Evolutionary conservation across 1,140 invertebrate genomes (phyloP).

Genomic region (Meloidogyne exigua): DNA sequence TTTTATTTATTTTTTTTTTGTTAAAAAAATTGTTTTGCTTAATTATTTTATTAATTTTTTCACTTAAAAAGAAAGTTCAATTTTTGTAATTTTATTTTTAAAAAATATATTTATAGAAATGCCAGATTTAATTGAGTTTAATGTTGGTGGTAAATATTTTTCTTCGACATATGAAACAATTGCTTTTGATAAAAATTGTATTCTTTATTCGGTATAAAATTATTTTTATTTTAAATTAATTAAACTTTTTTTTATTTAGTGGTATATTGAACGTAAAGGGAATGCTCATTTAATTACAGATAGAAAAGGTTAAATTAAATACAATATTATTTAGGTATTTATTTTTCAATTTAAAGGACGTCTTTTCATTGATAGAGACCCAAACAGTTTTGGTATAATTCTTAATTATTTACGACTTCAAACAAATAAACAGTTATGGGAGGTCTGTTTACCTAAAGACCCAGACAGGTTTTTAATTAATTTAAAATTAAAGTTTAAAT

Average conservation of each 20-base stretch:
- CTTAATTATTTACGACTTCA: slow-evolving; percentile 78
- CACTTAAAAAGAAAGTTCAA: too few species aligned
- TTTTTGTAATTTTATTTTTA: too few species aligned
- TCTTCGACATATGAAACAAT: slow-evolving; percentile 49
- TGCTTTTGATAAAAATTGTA: slow-evolving; percentile 41
- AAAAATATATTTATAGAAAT: slow-evolving; percentile 38
- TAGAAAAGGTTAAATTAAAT: slow-evolving; percentile 37
- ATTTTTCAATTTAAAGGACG: slow-evolving; percentile 23
- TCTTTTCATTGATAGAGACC: slow-evolving; percentile 49
- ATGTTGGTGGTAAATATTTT: slow-evolving; percentile 46
- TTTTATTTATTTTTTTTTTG: not conserved
- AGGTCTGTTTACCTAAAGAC: slow-evolving; percentile 51
- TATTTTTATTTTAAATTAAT: not conserved
- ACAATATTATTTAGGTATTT: not conserved
- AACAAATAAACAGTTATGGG: slow-evolving; percentile 46
- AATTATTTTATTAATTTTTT: too few species aligned
- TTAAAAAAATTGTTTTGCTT: too few species aligned
- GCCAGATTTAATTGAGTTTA: slow-evolving; percentile 49
- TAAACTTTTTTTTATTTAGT: slow-evolving; percentile 30
- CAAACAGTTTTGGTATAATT: slow-evolving; percentile 76
- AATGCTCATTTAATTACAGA: slow-evolving; percentile 35
- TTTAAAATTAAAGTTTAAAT: not conserved
- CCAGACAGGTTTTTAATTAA: slow-evolving; percentile 43
- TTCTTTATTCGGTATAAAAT: slow-evolving; percentile 40
- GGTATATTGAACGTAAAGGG: slow-evolving; percentile 50